A percentile compares a stretch with the other conserved stretches of the same genome.
phyloP scores from a whole-genome alignment of 2,888 invertebrate genomes.

The Allolobophora icterica region DNA sequence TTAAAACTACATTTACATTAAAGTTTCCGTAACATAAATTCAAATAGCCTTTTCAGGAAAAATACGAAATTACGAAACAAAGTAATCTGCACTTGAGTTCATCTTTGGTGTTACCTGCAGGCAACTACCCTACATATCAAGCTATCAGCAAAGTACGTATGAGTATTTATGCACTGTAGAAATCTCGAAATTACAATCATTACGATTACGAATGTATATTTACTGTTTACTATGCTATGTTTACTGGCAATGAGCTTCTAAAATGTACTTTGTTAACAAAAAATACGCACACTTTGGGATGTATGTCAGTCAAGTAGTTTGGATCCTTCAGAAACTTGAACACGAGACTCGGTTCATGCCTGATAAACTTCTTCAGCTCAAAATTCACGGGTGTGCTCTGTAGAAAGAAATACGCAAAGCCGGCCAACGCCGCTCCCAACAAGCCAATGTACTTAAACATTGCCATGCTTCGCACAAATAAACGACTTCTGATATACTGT shows the following conservation, averaged over 20 bases:
- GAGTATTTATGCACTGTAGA: background rate
- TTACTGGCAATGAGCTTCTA: no score
- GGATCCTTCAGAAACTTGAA: constrained; percentile 22
- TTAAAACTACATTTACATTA: no score
- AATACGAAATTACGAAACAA: no score
- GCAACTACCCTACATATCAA: background rate
- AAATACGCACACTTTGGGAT: background rate
- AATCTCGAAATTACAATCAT: no score
- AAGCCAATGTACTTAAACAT: constrained; percentile 9
- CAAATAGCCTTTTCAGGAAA: no score
- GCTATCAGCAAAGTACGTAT: background rate
- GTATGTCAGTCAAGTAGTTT: background rate
- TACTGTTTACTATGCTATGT: no score
- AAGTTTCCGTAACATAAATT: no score
- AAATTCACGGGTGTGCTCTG: constrained; percentile 15
- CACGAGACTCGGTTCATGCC: background rate
- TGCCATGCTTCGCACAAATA: background rate
- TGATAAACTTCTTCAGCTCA: constrained; percentile 15
- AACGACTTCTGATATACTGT: no score
- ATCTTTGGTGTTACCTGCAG: no score
- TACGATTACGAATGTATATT: no score
- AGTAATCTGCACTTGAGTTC: no score
- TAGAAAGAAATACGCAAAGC: background rate
- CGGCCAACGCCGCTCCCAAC: background rate
- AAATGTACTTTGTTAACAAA: background rate